Conservation (phyloP, 2,797 vertebrate species). For the Paedocypris micromegethes region DNA sequence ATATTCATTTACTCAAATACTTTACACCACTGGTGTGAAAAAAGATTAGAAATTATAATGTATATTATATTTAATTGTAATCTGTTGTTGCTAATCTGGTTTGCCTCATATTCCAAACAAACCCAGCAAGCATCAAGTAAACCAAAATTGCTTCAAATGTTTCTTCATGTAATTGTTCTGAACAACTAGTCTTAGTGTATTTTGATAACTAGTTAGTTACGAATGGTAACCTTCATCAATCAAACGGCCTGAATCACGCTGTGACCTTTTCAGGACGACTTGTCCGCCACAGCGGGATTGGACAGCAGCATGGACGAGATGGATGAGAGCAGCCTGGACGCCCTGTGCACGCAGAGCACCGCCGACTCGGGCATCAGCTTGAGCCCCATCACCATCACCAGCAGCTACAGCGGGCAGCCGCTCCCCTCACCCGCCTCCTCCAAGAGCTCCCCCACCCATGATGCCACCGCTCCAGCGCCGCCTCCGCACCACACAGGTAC, state of each 20-base stretch:
- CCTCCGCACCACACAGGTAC: constrained; percentile 46
- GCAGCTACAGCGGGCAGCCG: constrained; percentile 45
- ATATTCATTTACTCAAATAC: too few relatives aligned
- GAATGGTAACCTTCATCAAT: not conserved
- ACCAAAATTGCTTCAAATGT: too few relatives aligned
- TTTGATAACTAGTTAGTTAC: too few relatives aligned
- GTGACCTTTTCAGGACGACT: constrained; percentile 58
- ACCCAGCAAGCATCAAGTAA: too few relatives aligned
- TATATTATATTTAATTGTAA: too few relatives aligned
- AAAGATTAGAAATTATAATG: too few relatives aligned
- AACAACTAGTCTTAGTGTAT: too few relatives aligned
- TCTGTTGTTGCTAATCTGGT: too few relatives aligned
- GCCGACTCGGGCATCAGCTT: constrained; percentile 52
- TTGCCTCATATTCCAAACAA: too few relatives aligned
- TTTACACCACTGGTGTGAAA: too few relatives aligned
- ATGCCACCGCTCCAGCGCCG: constrained; percentile 58
- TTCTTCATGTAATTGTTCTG: too few relatives aligned
- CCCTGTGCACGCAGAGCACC: constrained; percentile 64
- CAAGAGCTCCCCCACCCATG: constrained; percentile 67
- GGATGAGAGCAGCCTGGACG: constrained; percentile 65
- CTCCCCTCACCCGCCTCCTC: constrained; percentile 56
- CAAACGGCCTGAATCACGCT: not conserved
- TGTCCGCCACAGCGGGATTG: constrained; percentile 67
- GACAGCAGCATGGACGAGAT: constrained; percentile 72
- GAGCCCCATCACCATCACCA: constrained; percentile 45